These are phyloP conservation scores for Plumapathes pennacea DNA, from an alignment of 92 coral and sea anemone species.

Conservation along the genomic window DNA sequence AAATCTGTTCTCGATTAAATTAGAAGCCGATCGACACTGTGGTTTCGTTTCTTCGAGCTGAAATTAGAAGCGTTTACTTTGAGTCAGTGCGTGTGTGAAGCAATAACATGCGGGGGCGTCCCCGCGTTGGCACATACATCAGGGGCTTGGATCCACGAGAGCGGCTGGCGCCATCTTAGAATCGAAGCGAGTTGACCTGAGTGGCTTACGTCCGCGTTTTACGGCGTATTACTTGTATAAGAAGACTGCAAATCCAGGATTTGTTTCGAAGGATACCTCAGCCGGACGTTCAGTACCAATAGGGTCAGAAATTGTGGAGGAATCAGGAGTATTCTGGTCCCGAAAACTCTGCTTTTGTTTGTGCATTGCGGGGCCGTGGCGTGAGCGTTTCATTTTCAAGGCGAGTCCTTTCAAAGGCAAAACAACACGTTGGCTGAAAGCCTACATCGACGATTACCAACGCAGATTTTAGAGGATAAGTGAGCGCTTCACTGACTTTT, in stretches of 20 bases:
- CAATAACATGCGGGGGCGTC: constrained; percentile 87
- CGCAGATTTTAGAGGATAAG: constrained; percentile 48
- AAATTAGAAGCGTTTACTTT: too few species aligned
- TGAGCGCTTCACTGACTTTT: constrained; percentile 54
- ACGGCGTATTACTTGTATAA: constrained; percentile 11
- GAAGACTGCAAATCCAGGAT: constrained; percentile 20
- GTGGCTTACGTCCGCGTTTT: constrained; percentile 60
- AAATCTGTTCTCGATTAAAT: too few species aligned
- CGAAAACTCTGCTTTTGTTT: constrained; percentile 86
- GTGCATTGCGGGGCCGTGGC: constrained; percentile 57
- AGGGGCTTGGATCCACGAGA: constrained; percentile 89
- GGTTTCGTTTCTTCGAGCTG: too few species aligned
- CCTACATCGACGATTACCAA: constrained; percentile 17
- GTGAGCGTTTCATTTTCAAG: constrained; percentile 65
- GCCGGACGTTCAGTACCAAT: constrained; percentile 20
- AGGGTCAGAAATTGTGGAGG: constrained; percentile 17
- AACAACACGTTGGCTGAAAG: constrained; percentile 20
- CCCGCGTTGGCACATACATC: constrained; percentile 59
- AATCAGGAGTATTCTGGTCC: constrained; percentile 55
- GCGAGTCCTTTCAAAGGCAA: constrained; percentile 57
- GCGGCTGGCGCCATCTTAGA: constrained; percentile 98
- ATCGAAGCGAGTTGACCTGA: constrained; percentile 57
- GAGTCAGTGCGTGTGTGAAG: too few species aligned
- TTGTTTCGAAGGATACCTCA: constrained; percentile 47
- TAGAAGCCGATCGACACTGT: too few species aligned